These are phyloP conservation scores for Eupeodes luniger DNA, from an alignment of 2,888 invertebrate species.

Conservation along the genomic window DNA sequence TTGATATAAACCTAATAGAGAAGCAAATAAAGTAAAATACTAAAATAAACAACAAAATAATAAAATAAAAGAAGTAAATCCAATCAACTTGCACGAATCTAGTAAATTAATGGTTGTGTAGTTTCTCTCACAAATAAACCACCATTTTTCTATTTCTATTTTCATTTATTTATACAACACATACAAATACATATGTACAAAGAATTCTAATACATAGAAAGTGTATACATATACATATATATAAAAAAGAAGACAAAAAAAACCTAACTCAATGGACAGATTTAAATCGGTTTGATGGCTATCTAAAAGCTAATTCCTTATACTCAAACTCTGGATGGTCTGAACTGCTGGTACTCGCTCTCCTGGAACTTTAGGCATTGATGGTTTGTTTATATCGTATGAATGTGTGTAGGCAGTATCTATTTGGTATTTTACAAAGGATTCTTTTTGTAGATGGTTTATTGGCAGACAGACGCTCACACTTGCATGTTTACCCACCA, in stretches of 20 bases:
- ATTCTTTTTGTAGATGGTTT: no score
- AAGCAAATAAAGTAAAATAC: constrained; percentile 20
- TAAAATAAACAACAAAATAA: background rate
- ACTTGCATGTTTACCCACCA: no score
- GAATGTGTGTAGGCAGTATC: no score
- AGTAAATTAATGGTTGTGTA: constrained; percentile 39
- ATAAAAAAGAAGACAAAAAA: constrained; percentile 12
- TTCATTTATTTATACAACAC: background rate
- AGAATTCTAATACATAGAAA: no score
- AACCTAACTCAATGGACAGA: constrained; percentile 55
- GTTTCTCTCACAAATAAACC: constrained; percentile 6
- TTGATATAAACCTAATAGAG: constrained; percentile 16
- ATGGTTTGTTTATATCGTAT: no score
- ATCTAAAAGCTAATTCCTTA: constrained; percentile 55
- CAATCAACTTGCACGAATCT: constrained; percentile 66
- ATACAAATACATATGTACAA: background rate
- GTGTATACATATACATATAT: background rate
- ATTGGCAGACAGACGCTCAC: no score
- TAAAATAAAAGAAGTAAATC: constrained; percentile 40
- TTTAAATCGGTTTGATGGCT: constrained; percentile 55
- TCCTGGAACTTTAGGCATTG: no score
- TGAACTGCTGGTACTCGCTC: background rate
- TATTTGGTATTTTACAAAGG: no score
- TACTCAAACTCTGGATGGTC: constrained; percentile 22
- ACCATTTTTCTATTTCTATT: background rate